Base-by-base conservation (phyloP, 2,888 invertebrate species). In the Calliopum simillimum region DNA sequence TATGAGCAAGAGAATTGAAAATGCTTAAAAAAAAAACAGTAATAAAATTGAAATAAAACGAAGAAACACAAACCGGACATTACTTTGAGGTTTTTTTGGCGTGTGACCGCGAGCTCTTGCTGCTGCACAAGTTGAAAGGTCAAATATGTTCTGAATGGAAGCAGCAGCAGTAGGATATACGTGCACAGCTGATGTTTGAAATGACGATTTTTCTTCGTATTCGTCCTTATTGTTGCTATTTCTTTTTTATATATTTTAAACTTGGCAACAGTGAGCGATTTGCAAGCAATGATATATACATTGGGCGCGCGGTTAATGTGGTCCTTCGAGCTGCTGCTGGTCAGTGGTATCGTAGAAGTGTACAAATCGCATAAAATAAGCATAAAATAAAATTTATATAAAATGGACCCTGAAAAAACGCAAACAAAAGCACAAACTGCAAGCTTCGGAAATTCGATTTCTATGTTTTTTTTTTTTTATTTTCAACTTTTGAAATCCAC, bases 301-400 rank as follows among this genome's bases (percentile, higher is more conserved):
- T 74, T 74, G 71, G 12, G 64, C 70, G 64, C 70, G 33, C 19
- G 59, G 43, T n/a, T n/a, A 47, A 5, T 41, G 49, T n/a, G 49
- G 4, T 51, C 51, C 19, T 51, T 47, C n/a, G 47, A 47, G 51
- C n/a, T 5, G 51, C 19, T 19, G 51, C n/a, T 21, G 51, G 51
- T 21, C 56, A 68, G 71, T 68, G 33, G n/a, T n/a, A n/a, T n/a
- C n/a, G n/a, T n/a, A 14, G 65, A 56, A 66, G 65, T 13, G 19
- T 11, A 66, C 23, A 49, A 59, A 74, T 71, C 59, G 73, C 71
- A 75, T 74, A 75, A 76, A 76, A 76, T 74, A 74, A 74, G 68
- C 70, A 73, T 77, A 76, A 75, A 76, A 72, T 71, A 69, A 72
- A 77, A 76, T 77, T 77, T 78, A 77, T 77, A 73, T 73, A 63